Base-by-base conservation (phyloP, 2,797 vertebrate species). In the Protosalanx chinensis region DNA sequence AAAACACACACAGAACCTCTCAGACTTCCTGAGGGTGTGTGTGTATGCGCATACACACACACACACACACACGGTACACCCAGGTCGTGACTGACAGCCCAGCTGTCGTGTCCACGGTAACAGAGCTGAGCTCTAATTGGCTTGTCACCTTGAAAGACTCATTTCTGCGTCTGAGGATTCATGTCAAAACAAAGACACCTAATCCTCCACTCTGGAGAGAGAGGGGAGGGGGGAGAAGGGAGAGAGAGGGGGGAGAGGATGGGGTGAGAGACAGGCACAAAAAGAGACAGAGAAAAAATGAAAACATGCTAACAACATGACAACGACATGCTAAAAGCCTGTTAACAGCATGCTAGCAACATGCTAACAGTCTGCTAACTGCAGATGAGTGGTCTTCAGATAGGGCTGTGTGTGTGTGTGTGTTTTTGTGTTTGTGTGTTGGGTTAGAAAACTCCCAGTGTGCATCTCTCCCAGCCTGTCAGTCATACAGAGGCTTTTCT, bases 111-210 rank as follows among this genome's bases (percentile, higher is more conserved):
- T 79, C 74, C 73, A 75, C 82, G 84, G 85, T 10, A 72, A 77
- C 64, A 86, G 75, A 86, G 81, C 78, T 35, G 76, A 88, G 80
- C 83, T 81, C 79, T 76, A 78, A 90, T 90, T 91, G 87, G 86
- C 78, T 83, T 84, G 88, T 90, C 88, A 90, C 86, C 87, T 91
- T 88, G 87, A 87, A 81, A 74, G 77, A 89, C 87, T 88, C 81
- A 82, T 86, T 86, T 87, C 80, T 84, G 53, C 82, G 81, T 86
- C 85, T 86, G 83, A 86, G 83, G 76, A 72, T 59, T 87, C 75
- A 81, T 91, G 91, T 92, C 91, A 91, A 88, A 91, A 90, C 90
- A 89, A 84, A 84, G 88, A 85, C 87, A 89, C 85, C 75, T 81
- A 89, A 91, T 89, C 86, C 79, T 79, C 84, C 80, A 89, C 35